A percentile compares a stretch with the other conserved stretches of the same genome.
These are phyloP conservation scores for Temnothorax unifasciatus DNA, from an alignment of 2,888 invertebrate species.

Conservation along the genomic window DNA sequence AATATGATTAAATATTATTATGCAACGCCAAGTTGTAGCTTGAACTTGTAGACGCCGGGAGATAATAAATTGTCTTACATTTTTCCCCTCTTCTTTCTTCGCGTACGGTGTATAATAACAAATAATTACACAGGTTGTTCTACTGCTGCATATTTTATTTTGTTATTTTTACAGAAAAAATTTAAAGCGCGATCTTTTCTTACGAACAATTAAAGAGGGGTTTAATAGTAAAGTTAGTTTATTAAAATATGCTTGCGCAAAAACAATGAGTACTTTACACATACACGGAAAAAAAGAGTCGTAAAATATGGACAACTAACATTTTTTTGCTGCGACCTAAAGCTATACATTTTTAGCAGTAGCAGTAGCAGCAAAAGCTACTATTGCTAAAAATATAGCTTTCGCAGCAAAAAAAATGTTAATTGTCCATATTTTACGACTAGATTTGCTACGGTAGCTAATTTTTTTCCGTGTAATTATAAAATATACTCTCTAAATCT, in stretches of 20 bases:
- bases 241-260: neutral
- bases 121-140: slow-evolving; percentile 7
- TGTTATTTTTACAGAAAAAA: neutral
- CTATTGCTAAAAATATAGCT: too few relatives aligned
- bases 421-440: too few relatives aligned
- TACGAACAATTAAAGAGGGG: neutral
- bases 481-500: too few relatives aligned
- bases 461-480: too few relatives aligned
- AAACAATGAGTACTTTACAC: neutral
- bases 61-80: slow-evolving; percentile 31
- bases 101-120: neutral
- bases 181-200: neutral
- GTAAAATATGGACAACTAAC: too few relatives aligned
- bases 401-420: too few relatives aligned
- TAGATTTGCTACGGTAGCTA: too few relatives aligned
- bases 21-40: slow-evolving; percentile 35
- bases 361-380: too few relatives aligned
- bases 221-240: neutral
- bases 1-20: slow-evolving; percentile 47
- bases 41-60: slow-evolving; percentile 13
- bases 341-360: too few relatives aligned
- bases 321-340: too few relatives aligned
- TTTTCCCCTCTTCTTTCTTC: neutral
- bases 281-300: too few relatives aligned
- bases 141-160: neutral